phyloP scores from a whole-genome alignment of 2,113 vertebrate genomes.

The Chaetura pelagica region DNA sequence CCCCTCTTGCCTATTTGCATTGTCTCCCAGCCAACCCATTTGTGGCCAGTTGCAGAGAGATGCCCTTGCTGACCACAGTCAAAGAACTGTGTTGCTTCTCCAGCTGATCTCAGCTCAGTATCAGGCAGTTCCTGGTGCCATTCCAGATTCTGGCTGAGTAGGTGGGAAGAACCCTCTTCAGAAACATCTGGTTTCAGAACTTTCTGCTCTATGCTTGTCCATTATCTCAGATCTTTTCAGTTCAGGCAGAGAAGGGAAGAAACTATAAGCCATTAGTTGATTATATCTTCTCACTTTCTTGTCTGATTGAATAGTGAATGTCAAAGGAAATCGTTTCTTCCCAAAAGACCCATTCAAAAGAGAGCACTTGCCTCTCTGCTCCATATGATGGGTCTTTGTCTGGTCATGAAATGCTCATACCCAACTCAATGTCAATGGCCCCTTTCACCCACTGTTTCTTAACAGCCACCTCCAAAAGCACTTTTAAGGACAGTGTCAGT shows the following conservation, averaged over 20 bases:
- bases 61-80: background rate
- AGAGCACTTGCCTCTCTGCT: accelerated
- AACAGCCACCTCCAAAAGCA: background rate
- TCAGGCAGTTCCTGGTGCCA: background rate
- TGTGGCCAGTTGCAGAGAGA: background rate
- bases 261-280: background rate
- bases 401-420: background rate
- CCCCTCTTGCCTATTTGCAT: accelerated
- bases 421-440: background rate
- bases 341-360: background rate
- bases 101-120: background rate
- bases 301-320: background rate
- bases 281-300: background rate
- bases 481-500: background rate
- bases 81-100: background rate
- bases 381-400: background rate
- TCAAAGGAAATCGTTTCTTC: background rate
- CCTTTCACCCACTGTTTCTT: background rate
- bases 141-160: background rate
- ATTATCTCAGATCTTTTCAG: background rate
- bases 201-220: background rate
- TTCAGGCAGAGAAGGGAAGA: background rate
- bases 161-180: background rate
- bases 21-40: accelerated
- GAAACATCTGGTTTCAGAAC: background rate